Conservation (phyloP, 1,140 invertebrate species). For the Pentalonia nigronervosa region DNA sequence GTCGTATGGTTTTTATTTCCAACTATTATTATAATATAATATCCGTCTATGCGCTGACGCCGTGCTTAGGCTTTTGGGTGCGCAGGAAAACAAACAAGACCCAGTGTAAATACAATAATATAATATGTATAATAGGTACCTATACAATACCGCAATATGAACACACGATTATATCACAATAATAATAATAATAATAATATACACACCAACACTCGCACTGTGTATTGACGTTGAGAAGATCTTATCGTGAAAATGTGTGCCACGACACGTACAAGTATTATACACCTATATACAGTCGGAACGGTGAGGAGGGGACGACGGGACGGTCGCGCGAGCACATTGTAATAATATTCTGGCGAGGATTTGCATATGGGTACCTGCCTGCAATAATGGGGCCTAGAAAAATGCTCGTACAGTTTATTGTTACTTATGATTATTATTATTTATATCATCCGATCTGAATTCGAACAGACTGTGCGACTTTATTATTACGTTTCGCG, state of each 20-base stretch:
- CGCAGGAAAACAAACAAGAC: background rate
- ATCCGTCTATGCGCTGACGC: background rate
- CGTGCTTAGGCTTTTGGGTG: background rate
- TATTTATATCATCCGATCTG: constrained; percentile 12
- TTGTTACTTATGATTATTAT: background rate
- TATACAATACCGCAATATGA: background rate
- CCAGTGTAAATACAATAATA: background rate
- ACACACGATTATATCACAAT: background rate
- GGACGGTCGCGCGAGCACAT: background rate
- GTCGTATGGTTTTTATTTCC: background rate
- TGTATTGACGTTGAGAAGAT: constrained; percentile 27
- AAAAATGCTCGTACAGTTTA: constrained; percentile 37
- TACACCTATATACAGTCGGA: no score
- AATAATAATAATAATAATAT: background rate
- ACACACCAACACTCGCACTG: background rate
- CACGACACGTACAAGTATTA: constrained; percentile 1
- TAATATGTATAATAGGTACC: background rate
- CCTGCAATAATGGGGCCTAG: background rate
- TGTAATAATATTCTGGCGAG: background rate
- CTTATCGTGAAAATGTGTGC: constrained; percentile 7
- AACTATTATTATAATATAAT: background rate
- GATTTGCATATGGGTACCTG: background rate
- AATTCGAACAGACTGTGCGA: background rate
- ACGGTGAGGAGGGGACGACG: background rate
- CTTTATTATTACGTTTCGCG: background rate